Conservation (phyloP, 1,140 invertebrate species). For the Drosophila ercepeae region DNA sequence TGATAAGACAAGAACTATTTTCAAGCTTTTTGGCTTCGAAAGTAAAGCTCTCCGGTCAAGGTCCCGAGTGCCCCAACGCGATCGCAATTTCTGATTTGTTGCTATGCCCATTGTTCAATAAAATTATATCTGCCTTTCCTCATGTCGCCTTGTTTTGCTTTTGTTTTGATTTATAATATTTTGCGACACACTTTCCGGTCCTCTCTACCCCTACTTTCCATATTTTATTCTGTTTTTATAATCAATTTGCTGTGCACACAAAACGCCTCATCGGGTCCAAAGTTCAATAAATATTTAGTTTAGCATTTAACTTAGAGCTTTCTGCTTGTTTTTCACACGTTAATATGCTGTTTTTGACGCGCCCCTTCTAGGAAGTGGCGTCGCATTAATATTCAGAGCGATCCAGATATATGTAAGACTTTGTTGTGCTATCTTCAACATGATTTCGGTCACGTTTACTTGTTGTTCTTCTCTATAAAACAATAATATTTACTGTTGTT, state of each 20-base stretch:
- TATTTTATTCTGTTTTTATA: conserved; percentile 41
- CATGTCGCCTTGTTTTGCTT: conserved; percentile 1
- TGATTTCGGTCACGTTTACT: conserved; percentile 59
- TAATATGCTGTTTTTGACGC: conserved; percentile 17
- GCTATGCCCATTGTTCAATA: conserved; percentile 31
- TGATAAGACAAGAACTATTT: conserved; percentile 55
- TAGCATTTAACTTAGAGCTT: conserved; percentile 23
- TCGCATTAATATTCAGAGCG: conserved; percentile 3
- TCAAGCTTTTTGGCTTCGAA: conserved; percentile 52
- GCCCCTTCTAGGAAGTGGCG: conserved; percentile 28
- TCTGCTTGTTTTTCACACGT: conserved; percentile 14
- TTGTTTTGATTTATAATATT: conserved; percentile 42
- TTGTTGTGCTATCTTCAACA: conserved; percentile 22
- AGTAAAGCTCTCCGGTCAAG: conserved; percentile 63
- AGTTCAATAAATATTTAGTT: conserved; percentile 43
- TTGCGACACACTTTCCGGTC: conserved; percentile 3
- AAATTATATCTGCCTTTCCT: not conserved
- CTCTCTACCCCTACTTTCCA: not conserved
- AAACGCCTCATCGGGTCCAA: conserved; percentile 48
- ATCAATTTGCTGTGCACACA: conserved; percentile 25
- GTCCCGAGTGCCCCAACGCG: conserved; percentile 36
- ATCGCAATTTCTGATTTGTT: conserved; percentile 60
- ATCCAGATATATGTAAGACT: not conserved
- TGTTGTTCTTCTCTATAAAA: conserved; percentile 27
- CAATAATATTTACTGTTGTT: conserved; percentile 41